Conservation (phyloP, 2,113 vertebrate genomes). For the Rissa tridactyla region DNA sequence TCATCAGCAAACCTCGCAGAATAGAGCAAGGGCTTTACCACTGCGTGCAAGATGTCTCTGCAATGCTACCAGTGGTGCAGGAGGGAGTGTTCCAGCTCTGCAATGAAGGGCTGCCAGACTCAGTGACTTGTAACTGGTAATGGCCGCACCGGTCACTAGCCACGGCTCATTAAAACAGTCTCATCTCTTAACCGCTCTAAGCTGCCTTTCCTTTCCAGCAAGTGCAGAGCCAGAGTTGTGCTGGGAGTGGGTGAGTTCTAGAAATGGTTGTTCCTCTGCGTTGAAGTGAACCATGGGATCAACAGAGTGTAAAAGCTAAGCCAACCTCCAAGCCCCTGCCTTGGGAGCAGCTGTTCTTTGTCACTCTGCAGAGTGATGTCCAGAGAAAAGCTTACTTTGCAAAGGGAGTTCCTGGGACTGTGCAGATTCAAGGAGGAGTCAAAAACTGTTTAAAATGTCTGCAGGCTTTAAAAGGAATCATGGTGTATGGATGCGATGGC, state of each 20-base stretch:
- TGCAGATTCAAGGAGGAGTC: background rate
- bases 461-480: background rate
- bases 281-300: background rate
- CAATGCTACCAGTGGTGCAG: background rate
- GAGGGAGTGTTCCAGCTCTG: background rate
- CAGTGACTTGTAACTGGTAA: background rate
- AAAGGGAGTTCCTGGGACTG: background rate
- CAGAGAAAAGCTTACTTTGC: slow-evolving; percentile 13
- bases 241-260: background rate
- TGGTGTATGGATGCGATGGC: background rate
- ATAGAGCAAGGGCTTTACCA: background rate
- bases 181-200: background rate
- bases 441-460: background rate
- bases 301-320: background rate
- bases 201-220: background rate
- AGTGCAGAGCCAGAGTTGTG: background rate
- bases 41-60: background rate
- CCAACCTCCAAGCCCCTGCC: background rate
- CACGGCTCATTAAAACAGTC: background rate
- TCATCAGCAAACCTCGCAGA: background rate
- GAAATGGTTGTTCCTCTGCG: background rate
- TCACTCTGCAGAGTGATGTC: background rate
- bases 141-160: background rate
- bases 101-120: background rate
- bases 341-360: slow-evolving; percentile 27